These are phyloP conservation scores for Herpailurus yagouaroundi DNA, from an alignment of 2,113 vertebrate genomes.

Conservation along the genomic window DNA sequence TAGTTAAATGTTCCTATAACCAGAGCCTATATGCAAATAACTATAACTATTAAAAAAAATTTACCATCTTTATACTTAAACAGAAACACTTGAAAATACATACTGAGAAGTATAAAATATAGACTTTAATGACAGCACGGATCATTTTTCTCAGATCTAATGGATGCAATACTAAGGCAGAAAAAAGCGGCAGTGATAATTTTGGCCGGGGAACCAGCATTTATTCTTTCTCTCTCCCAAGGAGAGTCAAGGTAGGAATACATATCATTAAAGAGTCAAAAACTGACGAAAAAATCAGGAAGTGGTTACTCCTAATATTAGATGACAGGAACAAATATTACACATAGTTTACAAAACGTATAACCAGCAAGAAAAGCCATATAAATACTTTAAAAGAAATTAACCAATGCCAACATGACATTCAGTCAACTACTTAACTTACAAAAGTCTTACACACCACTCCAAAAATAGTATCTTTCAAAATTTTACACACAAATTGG, in stretches of 20 bases:
- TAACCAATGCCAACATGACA: not conserved
- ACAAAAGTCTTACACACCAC: constrained; percentile 9
- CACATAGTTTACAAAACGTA: constrained; percentile 2
- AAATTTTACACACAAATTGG: constrained; percentile 27
- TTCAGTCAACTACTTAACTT: not conserved
- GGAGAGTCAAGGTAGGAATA: constrained; percentile 19
- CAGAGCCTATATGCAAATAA: not conserved
- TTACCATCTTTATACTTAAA: constrained; percentile 33
- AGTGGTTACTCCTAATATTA: not conserved
- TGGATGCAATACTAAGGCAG: not conserved
- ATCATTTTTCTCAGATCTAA: not conserved
- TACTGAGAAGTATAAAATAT: constrained; percentile 31
- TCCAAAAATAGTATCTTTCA: constrained; percentile 2
- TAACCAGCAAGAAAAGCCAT: not conserved
- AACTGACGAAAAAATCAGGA: not conserved
- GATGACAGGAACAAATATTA: not conserved
- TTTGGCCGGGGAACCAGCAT: not conserved
- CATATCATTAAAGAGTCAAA: not conserved
- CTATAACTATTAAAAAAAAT: not conserved
- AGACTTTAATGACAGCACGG: not conserved
- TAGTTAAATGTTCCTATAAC: not conserved
- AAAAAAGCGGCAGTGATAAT: not conserved
- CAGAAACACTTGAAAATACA: constrained; percentile 49
- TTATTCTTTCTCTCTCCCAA: constrained; percentile 1
- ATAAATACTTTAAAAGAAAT: constrained; percentile 38